Base-by-base conservation (phyloP, 2,888 invertebrate species). In the Pycnomerus fuliginosus region DNA sequence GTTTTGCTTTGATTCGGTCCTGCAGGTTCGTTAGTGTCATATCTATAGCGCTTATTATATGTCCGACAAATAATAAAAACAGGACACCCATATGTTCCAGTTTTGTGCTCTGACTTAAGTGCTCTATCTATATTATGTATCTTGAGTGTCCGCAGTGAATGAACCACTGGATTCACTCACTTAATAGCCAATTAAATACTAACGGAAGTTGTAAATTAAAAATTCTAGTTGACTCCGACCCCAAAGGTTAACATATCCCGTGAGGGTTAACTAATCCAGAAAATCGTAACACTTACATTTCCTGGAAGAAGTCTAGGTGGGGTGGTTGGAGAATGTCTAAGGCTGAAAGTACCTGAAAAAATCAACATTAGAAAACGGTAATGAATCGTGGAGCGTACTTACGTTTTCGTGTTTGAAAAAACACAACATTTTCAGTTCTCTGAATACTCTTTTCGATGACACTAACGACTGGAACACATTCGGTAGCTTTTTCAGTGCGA, bases 391-490 rank as follows among this genome's bases (percentile, higher is more conserved):
- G 10, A 3, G 25, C 8, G 5, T 8, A 86, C 92, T 89, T 76
- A 98, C 98, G 77, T 99, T 99, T 78, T 99, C 98, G 76, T 99
- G 98, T 81, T 96, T 95, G 82, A 99, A 98, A 79, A 95, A 96
- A 76, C 95, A 95, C 58, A 99, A 84, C 98, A 99, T 99, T 79
- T 94, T 92, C 69, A 99, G 84, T 78, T 99, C 99, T 61, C 99
- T 84, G 79, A 97, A 99, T 64, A 98, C 98, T 67, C 99, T 85
- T 74, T 97, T 97, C 73, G 96, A 95, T 67, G 98, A 98, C 68
- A 99, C 94, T 72, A 98, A 83, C 70, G 97, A 98, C 78, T 98
- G 98, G 85, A 99, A 99, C 75, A 99, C 98, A 80, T 98, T 98
- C 61, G 99, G 98, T 82, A 99, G 87, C 80, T 99, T 99, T 80